Conservation (phyloP, 2,113 vertebrate species). For the Myodes glareolus region DNA sequence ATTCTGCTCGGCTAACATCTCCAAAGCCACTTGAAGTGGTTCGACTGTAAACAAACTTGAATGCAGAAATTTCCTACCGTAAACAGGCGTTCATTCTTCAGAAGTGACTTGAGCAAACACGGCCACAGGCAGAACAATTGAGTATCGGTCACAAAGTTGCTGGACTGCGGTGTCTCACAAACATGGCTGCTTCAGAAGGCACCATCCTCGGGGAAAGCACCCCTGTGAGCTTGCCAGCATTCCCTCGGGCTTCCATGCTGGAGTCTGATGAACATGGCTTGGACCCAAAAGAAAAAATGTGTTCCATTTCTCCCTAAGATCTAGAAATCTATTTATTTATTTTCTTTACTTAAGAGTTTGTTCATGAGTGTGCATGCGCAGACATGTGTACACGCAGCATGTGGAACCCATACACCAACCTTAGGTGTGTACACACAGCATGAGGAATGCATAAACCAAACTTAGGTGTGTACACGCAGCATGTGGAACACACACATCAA, state of each 20-base stretch:
- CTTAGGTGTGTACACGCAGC: neutral
- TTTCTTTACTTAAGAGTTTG: neutral
- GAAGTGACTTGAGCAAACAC: slow-evolving; percentile 59
- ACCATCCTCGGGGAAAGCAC: neutral
- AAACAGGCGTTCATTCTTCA: slow-evolving; percentile 56
- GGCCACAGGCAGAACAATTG: neutral
- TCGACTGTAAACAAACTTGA: slow-evolving; percentile 34
- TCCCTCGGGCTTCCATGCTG: neutral
- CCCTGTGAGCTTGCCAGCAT: neutral
- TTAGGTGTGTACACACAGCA: neutral
- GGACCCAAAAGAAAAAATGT: neutral
- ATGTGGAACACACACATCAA: no score
- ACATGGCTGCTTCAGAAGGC: neutral
- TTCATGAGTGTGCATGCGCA: no score
- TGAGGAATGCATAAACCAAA: no score
- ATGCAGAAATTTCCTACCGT: slow-evolving; percentile 46
- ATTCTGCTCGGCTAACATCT: slow-evolving; percentile 49
- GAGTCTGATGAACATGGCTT: neutral
- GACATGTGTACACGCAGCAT: neutral
- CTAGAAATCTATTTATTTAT: neutral
- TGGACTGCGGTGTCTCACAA: slow-evolving; percentile 36
- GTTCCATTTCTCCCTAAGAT: neutral
- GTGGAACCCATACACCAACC: neutral
- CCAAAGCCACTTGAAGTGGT: slow-evolving; percentile 31
- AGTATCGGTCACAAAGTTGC: slow-evolving; percentile 16